These are phyloP conservation scores for Ormyrus thymus DNA, from an alignment of 2,888 invertebrate species.

Conservation along the genomic window DNA sequence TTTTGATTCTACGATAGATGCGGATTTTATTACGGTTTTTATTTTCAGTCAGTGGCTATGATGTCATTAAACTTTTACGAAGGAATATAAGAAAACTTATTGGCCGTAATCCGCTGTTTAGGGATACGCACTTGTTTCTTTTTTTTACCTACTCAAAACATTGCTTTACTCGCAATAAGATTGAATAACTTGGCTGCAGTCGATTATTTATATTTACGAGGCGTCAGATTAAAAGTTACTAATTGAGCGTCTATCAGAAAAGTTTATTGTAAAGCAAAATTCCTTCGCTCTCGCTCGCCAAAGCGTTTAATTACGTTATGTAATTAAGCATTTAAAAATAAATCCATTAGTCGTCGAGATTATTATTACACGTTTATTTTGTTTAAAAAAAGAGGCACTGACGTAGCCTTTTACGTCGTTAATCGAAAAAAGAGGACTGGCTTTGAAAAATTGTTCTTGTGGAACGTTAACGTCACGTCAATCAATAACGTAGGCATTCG, in stretches of 20 bases:
- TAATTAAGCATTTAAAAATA: neutral
- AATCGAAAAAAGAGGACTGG: slow-evolving; percentile 28
- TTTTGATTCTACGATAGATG: slow-evolving; percentile 37
- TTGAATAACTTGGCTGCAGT: slow-evolving; percentile 19
- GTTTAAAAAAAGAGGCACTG: slow-evolving; percentile 1
- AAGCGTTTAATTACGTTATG: slow-evolving; percentile 15
- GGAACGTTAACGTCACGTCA: slow-evolving; percentile 43
- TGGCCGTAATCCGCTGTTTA: slow-evolving; percentile 50
- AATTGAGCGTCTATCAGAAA: slow-evolving; percentile 33
- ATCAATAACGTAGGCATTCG: slow-evolving; percentile 49
- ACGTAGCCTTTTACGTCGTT: slow-evolving; percentile 25
- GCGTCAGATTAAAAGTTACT: slow-evolving; percentile 33
- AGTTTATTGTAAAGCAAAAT: slow-evolving; percentile 27
- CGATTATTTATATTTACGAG: slow-evolving; percentile 37
- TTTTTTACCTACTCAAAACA: slow-evolving; percentile 40
- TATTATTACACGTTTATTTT: neutral
- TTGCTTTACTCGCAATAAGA: slow-evolving; percentile 34
- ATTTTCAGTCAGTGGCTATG: slow-evolving; percentile 35
- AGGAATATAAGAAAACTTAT: slow-evolving; percentile 48
- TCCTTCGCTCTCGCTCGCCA: slow-evolving; percentile 4
- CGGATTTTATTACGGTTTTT: slow-evolving; percentile 34
- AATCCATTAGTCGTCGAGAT: too few relatives aligned
- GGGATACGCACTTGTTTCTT: slow-evolving; percentile 20
- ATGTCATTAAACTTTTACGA: slow-evolving; percentile 53
- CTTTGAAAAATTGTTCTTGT: slow-evolving; percentile 46